Percentiles rank a stretch among this genome's conserved stretches.
These are phyloP conservation scores for Drosophila ambigua DNA, from an alignment of 1,140 invertebrate genomes.

Conservation along the genomic window DNA sequence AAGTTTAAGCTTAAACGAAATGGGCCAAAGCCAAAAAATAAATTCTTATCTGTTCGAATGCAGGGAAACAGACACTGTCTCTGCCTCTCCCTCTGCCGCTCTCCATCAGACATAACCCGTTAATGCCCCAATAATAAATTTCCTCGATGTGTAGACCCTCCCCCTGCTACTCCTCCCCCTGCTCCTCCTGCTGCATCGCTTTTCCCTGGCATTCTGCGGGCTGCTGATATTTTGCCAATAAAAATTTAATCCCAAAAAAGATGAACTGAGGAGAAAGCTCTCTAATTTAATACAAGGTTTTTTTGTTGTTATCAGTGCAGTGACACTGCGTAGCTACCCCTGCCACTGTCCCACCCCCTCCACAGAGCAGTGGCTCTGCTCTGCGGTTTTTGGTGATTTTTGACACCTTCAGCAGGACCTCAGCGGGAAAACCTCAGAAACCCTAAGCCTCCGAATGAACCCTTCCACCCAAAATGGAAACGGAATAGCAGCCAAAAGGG, in stretches of 20 bases:
- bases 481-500: not conserved
- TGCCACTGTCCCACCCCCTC: not conserved
- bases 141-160: constrained; percentile 26
- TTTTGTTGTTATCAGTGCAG: constrained; percentile 49
- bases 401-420: constrained; percentile 62
- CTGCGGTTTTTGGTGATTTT: constrained; percentile 50
- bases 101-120: constrained; percentile 59
- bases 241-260: constrained; percentile 75
- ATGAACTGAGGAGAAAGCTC: constrained; percentile 21
- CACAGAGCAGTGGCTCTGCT: too few species aligned
- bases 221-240: constrained; percentile 78
- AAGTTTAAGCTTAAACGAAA: constrained; percentile 47
- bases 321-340: constrained; percentile 31
- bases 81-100: not conserved
- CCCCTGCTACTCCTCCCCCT: not conserved
- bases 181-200: not conserved
- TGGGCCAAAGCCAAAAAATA: constrained; percentile 53
- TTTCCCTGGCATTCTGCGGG: constrained; percentile 17
- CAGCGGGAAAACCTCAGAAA: constrained; percentile 6
- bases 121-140: constrained; percentile 77
- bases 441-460: constrained; percentile 24
- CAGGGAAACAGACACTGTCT: constrained; percentile 43
- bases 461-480: constrained; percentile 32
- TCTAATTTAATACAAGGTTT: constrained; percentile 74
- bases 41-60: constrained; percentile 59